Evolutionary conservation across 2,113 vertebrate species (phyloP), one percentile per base, ranked within the genome.

Genomic region (Caracal caracal): DNA sequence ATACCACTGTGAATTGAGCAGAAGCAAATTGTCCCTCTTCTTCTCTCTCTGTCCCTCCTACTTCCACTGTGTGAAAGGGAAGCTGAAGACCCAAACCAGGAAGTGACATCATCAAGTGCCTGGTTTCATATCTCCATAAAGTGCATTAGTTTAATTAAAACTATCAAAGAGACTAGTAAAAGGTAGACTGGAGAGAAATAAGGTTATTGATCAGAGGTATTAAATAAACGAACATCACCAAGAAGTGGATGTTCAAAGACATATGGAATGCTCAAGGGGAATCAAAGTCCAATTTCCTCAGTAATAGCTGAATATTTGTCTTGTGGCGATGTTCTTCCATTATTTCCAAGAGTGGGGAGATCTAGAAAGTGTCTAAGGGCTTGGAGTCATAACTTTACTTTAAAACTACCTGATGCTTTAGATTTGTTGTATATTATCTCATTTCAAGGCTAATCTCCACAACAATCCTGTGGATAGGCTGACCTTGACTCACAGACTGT

Each of bases 91-190:
- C 10, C 11, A 56, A 47, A 97, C 37, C 53, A 92, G 93, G 96
- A 95, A 97, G 56, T 95, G 93, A 90, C 13, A 28, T 95, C 75
- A 87, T 56, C 87, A 35, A 79, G 61, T 12, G 11, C n/a, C 51
- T 90, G 75, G 51, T 89, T 94, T 95, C 89, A 84, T 51, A 90
- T 76, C 76, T 68, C 63, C 90, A 93, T 85, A 95, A 98, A 96
- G 53, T 78, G 13, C 96, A 94, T 97, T 97, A 87, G 49, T 95
- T 97, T 95, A 98, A 98, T 98, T 96, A 95, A 96, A 92, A 85
- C 97, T 94, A 93, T 86, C 73, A 71, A 93, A 93, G 35, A 83
- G 68, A 22, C 63, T 61, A 90, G 86, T 95, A 94, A 96, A 94
- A 94, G 43, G 76, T 59, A 86, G 78, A 63, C 79, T 86, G 33